Evolutionary conservation across 2,797 vertebrate species (phyloP).

Genomic region (Heliangelus exortis): DNA sequence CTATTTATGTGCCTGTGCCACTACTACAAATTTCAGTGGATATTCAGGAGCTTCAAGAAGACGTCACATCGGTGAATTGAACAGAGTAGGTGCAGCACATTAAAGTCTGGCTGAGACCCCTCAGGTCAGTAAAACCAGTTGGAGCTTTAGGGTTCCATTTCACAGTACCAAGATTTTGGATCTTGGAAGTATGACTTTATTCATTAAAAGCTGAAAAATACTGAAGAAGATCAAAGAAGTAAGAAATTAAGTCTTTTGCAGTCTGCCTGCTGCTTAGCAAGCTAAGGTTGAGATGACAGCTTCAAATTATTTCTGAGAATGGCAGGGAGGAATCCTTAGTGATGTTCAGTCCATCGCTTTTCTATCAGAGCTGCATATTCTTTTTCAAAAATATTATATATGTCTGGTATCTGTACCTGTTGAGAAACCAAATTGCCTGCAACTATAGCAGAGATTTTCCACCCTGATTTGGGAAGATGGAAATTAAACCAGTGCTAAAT

Average conservation of each 20-base stretch:
- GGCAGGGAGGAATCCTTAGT: background rate
- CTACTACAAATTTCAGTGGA: background rate
- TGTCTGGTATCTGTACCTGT: background rate
- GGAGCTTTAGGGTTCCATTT: background rate
- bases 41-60: background rate
- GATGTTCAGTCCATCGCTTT: background rate
- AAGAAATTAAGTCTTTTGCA: background rate
- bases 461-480: background rate
- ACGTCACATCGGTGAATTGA: background rate
- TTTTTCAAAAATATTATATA: background rate
- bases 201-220: background rate
- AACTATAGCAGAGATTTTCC: background rate
- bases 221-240: background rate
- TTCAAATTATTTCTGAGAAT: background rate
- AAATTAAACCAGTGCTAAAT: background rate
- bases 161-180: background rate
- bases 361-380: background rate
- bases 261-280: background rate
- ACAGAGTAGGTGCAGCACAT: background rate
- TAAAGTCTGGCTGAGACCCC: background rate
- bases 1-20: fast-evolving
- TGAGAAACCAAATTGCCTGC: background rate
- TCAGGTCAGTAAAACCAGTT: background rate
- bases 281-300: background rate
- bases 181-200: background rate